phyloP scores from a whole-genome alignment of 2,797 vertebrate species.

The Cyclura pinguis region DNA sequence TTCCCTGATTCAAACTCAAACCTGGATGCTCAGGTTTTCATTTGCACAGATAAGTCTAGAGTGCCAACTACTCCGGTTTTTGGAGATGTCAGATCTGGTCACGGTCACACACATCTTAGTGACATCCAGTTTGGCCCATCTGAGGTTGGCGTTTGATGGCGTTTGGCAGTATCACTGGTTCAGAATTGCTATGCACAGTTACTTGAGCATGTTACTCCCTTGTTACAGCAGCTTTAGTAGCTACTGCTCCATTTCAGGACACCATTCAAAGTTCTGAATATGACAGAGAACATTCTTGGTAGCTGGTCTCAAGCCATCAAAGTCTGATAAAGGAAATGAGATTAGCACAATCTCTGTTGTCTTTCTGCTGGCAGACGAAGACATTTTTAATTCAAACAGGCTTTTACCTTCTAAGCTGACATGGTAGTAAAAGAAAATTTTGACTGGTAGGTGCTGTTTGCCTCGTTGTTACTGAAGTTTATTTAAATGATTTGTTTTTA shows the following conservation, averaged over 20 bases:
- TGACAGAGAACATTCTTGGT: neutral
- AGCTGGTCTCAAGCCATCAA: neutral
- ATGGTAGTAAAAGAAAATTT: neutral
- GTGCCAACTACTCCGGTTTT: neutral
- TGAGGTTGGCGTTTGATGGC: neutral
- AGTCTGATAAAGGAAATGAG: neutral
- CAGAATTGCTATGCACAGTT: neutral
- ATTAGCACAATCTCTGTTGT: neutral
- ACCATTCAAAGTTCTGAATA: neutral
- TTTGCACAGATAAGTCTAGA: neutral
- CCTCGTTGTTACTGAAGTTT: neutral
- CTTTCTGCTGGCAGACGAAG: neutral
- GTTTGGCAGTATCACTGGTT: neutral
- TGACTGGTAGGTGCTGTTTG: neutral
- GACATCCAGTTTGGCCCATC: neutral
- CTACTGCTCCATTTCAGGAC: neutral
- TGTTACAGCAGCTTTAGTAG: neutral
- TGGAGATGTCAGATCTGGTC: no score
- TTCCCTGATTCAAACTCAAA: neutral
- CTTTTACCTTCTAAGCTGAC: neutral
- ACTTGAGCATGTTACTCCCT: neutral
- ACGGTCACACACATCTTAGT: neutral
- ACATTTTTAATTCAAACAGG: neutral
- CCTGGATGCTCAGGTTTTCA: neutral
- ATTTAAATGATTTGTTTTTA: neutral